Conservation (phyloP, 2,113 vertebrate species). For the Greenwoodochromis staneri region DNA sequence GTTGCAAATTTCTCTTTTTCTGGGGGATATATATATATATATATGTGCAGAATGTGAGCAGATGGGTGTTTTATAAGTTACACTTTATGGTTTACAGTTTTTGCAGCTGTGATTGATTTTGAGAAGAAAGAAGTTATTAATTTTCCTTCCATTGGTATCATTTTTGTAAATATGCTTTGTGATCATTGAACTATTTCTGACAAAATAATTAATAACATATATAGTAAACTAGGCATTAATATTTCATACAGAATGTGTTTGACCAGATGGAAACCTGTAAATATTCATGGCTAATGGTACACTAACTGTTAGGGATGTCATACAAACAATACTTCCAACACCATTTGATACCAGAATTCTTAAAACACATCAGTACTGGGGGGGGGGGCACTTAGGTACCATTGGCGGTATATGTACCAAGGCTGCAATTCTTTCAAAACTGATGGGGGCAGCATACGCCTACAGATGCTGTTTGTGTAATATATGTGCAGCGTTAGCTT, state of each 20-base stretch:
- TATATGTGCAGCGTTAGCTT: neutral
- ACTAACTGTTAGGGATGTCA: neutral
- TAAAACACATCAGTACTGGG: neutral
- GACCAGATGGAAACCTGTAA: neutral
- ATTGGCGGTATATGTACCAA: neutral
- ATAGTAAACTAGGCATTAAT: neutral
- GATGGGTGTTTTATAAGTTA: neutral
- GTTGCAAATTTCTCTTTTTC: neutral
- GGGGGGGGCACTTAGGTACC: neutral
- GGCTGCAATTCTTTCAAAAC: neutral
- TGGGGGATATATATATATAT: rapidly evolving
- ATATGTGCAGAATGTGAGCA: neutral
- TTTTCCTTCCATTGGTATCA: neutral
- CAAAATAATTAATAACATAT: neutral
- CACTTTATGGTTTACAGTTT: neutral
- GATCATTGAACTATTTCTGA: neutral
- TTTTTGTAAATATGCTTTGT: neutral
- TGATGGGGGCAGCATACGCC: neutral
- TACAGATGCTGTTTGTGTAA: neutral
- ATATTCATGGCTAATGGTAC: neutral
- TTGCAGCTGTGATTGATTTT: conserved; percentile 2
- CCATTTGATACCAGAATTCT: neutral
- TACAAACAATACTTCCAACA: neutral
- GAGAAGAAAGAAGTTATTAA: neutral
- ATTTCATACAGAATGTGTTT: neutral